Conservation (phyloP, 2,797 vertebrate genomes). For the Poeciliopsis paucimaculata region DNA sequence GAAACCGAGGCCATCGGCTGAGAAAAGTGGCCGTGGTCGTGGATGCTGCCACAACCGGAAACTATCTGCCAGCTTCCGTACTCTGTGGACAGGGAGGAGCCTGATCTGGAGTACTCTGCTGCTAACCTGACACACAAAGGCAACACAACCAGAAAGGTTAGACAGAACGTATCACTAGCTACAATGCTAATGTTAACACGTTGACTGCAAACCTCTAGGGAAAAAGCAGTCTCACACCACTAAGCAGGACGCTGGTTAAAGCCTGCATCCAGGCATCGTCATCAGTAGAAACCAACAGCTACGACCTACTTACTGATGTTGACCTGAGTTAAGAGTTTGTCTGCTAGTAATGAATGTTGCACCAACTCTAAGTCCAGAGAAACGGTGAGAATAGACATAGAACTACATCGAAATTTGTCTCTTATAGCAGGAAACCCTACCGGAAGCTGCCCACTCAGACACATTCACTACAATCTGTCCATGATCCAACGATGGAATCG, state of each 20-base stretch:
- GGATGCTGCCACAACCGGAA: slow-evolving; percentile 96
- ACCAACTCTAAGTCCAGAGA: background rate
- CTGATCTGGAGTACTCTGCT: slow-evolving; percentile 87
- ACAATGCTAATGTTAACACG: background rate
- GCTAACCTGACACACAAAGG: slow-evolving; percentile 81
- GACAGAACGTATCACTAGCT: background rate
- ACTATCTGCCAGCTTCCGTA: slow-evolving; percentile 99
- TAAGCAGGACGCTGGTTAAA: too few species aligned
- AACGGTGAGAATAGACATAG: background rate
- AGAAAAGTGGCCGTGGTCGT: slow-evolving; percentile 88
- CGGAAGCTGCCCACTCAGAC: background rate
- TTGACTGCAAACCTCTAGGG: background rate
- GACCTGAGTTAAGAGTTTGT: background rate
- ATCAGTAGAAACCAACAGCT: background rate
- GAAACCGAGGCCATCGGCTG: slow-evolving; percentile 57
- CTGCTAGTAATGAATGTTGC: background rate
- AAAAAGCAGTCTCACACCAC: background rate
- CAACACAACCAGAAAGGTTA: background rate
- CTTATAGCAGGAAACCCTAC: background rate
- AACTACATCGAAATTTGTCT: too few species aligned
- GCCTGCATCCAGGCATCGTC: background rate
- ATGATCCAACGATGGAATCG: background rate
- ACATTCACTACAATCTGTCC: background rate
- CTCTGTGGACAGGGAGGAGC: slow-evolving; percentile 96
- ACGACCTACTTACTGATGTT: background rate